phyloP scores from a whole-genome alignment of 2,888 invertebrate species.

The Corbicula japonica region DNA sequence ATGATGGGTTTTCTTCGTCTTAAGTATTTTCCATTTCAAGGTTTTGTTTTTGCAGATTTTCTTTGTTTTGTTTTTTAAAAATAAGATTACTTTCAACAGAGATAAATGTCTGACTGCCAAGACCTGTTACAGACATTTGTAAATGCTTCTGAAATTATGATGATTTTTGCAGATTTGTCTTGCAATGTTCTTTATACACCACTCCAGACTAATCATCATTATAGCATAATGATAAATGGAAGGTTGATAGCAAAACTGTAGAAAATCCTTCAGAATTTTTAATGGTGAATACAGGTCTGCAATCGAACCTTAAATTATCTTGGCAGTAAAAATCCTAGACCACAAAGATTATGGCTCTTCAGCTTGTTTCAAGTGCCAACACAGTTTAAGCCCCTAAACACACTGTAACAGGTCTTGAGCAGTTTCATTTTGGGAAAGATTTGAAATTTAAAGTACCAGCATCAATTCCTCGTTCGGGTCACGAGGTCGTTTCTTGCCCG shows the following conservation, averaged over 20 bases:
- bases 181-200: no score
- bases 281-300: no score
- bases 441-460: constrained; percentile 92
- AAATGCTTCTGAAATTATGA: constrained; percentile 1
- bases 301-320: no score
- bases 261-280: no score
- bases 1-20: constrained; percentile 67
- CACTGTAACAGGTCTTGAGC: constrained; percentile 22
- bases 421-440: constrained; percentile 25
- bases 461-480: constrained; percentile 95
- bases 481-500: constrained; percentile 98
- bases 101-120: constrained; percentile 54
- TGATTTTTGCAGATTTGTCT: no score
- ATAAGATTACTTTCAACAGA: constrained; percentile 75
- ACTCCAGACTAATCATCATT: no score
- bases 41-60: constrained; percentile 22
- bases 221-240: no score
- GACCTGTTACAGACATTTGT: constrained; percentile 26
- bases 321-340: no score
- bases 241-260: no score
- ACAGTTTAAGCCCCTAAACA: no score
- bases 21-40: constrained; percentile 25
- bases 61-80: constrained; percentile 6
- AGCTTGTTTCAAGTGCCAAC: no score
- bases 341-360: no score